Evolutionary conservation across 2,888 invertebrate species (phyloP).

Genomic region (Lasioglossum lativentre): DNA sequence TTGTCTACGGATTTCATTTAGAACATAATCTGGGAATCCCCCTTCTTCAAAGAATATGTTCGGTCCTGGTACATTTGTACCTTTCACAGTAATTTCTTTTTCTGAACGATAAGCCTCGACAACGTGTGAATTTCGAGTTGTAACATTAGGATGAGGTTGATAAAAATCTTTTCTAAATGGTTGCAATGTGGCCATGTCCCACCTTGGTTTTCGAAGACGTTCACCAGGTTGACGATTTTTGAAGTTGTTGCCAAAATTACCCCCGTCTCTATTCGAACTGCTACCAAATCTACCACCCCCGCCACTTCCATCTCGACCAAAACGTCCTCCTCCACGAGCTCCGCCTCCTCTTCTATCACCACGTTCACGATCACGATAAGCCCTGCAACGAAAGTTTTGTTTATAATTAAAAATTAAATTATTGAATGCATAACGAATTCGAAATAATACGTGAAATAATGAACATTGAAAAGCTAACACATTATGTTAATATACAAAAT

Average conservation of each 20-base stretch:
- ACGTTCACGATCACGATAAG: slow-evolving; percentile 82
- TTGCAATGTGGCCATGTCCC: slow-evolving; percentile 93
- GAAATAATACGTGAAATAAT: neutral
- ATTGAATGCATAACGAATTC: neutral
- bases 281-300: slow-evolving; percentile 77
- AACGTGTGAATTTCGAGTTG: slow-evolving; percentile 88
- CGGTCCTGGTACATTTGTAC: slow-evolving; percentile 93
- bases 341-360: slow-evolving; percentile 78
- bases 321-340: slow-evolving; percentile 82
- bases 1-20: slow-evolving; percentile 91
- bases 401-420: neutral
- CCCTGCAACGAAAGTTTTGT: slow-evolving; percentile 69
- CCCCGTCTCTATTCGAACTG: slow-evolving; percentile 82
- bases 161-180: slow-evolving; percentile 98
- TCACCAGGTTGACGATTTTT: slow-evolving; percentile 91
- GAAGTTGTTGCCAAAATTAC: slow-evolving; percentile 83
- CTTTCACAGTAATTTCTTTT: slow-evolving; percentile 95
- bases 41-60: slow-evolving; percentile 96
- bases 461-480: neutral
- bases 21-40: slow-evolving; percentile 93
- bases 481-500: neutral
- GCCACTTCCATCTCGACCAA: slow-evolving; percentile 84
- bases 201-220: slow-evolving; percentile 93
- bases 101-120: slow-evolving; percentile 92
- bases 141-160: slow-evolving; percentile 91